Evolutionary conservation across 2,888 invertebrate species (phyloP), one percentile per base, ranked within the genome.

Genomic region (Pterobdella sp.): DNA sequence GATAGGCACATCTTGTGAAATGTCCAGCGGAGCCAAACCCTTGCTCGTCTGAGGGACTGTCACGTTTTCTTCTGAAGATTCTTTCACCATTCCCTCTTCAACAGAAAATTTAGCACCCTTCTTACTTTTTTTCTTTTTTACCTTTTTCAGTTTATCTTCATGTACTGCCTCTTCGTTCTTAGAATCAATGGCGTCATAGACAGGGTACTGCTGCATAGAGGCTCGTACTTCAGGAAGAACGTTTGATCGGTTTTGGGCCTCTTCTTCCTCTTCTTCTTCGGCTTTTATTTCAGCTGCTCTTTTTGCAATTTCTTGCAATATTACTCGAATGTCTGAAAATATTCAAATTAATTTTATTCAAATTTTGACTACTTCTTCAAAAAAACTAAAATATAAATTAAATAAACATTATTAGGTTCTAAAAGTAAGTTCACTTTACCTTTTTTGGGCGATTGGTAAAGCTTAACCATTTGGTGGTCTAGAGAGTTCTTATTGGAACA

Each of bases 371-470:
- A 52, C 18, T 49, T 37, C 3, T 26, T 70, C 4, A 26, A 26
- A 4, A n/a, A 68, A 42, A 68, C 14, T 68, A 29, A 26, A 68
- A 22, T 60, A 63, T n/a, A 37, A 3, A 4, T 1, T n/a, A 1
- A 7, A 72, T 49, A 52, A 35, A n/a, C 35, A 68, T 35, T 63
- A 26, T n/a, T 7, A 63, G 10, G 10, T n/a, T n/a, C n/a, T n/a
- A 22, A 63, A 63, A 63, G 3, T 26, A 1, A 0, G 3, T 29
- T 1, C 1, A 64, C 29, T 71, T 64, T n/a, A 76, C 76, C 75
- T 73, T 75, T 72, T 10, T 77, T 74, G 36, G 75, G 72, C 37
- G 71, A 64, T 69, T 78, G 76, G 74, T 78, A 78, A 56, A 72
- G 37, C n/a, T 37, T 52, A 10, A 76, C 76, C 56, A 77, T 36